phyloP scores from a whole-genome alignment of 2,797 vertebrate genomes.

The Chelon auratus region DNA sequence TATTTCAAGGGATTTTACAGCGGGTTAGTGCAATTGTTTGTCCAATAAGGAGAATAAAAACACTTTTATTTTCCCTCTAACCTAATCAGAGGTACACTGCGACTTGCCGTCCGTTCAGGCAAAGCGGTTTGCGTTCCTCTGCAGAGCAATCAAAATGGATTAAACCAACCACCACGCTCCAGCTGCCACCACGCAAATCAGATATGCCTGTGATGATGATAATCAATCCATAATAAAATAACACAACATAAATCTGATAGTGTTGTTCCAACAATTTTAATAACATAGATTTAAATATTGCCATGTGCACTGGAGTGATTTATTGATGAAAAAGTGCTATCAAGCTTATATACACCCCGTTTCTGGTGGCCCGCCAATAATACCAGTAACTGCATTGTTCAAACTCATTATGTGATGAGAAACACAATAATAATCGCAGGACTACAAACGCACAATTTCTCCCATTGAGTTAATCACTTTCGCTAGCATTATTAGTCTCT shows the following conservation, averaged over 20 bases:
- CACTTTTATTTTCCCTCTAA: conserved; percentile 46
- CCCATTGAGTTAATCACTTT: conserved; percentile 85
- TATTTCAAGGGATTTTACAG: conserved; percentile 13
- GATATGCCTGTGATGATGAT: conserved; percentile 81
- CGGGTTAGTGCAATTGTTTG: conserved; percentile 20
- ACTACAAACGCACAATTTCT: conserved; percentile 83
- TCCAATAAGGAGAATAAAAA: conserved; percentile 35
- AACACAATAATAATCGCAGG: conserved; percentile 85
- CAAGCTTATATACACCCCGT: conserved; percentile 80
- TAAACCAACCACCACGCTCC: conserved; percentile 78
- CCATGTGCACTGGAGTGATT: conserved; percentile 85
- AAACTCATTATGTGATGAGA: conserved; percentile 86
- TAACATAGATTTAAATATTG: conserved; percentile 87
- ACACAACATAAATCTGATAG: conserved; percentile 85
- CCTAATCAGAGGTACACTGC: conserved; percentile 66
- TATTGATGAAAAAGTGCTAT: conserved; percentile 85
- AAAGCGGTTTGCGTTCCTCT: conserved; percentile 73
- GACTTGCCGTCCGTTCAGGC: conserved; percentile 73
- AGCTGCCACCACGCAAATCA: conserved; percentile 78
- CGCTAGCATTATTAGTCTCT: conserved; percentile 77
- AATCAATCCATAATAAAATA: conserved; percentile 86
- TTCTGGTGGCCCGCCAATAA: conserved; percentile 86
- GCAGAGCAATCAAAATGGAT: conserved; percentile 86
- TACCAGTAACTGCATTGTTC: conserved; percentile 88
- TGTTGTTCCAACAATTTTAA: conserved; percentile 87